phyloP scores from a whole-genome alignment of 2,113 vertebrate species.

The Furnarius figulus region DNA sequence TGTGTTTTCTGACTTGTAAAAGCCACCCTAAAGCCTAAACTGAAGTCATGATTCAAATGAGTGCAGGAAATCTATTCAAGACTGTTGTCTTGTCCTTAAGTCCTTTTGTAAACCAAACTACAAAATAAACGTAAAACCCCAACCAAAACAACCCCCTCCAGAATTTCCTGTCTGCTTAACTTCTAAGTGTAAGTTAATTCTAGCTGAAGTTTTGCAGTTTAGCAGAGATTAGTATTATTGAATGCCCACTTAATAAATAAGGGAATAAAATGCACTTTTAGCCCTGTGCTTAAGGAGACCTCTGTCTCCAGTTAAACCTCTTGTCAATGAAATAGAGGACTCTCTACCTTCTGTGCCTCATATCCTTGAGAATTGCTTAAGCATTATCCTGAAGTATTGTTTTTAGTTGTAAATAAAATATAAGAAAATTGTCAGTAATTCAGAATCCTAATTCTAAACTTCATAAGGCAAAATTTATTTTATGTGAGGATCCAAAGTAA shows the following conservation, averaged over 20 bases:
- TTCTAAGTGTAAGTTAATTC: neutral
- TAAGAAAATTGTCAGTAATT: neutral
- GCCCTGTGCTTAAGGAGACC: neutral
- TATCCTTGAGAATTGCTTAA: neutral
- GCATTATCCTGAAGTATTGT: neutral
- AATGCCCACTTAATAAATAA: neutral
- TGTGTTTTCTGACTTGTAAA: neutral
- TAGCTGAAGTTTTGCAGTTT: neutral
- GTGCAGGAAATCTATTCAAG: neutral
- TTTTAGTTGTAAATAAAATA: neutral
- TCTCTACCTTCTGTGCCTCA: neutral
- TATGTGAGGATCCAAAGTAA: neutral
- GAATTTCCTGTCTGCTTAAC: neutral
- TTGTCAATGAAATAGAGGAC: neutral
- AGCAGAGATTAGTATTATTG: neutral
- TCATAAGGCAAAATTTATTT: neutral
- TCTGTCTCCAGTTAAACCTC: neutral
- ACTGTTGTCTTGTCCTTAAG: neutral
- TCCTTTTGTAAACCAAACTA: neutral
- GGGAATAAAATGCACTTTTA: neutral
- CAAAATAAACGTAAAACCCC: accelerated
- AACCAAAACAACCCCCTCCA: neutral
- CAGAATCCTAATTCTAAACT: neutral
- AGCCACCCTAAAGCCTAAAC: neutral
- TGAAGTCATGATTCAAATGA: neutral